Evolutionary conservation across 1,140 invertebrate species (phyloP).

Genomic region (Pygmarrhopalites habei): DNA sequence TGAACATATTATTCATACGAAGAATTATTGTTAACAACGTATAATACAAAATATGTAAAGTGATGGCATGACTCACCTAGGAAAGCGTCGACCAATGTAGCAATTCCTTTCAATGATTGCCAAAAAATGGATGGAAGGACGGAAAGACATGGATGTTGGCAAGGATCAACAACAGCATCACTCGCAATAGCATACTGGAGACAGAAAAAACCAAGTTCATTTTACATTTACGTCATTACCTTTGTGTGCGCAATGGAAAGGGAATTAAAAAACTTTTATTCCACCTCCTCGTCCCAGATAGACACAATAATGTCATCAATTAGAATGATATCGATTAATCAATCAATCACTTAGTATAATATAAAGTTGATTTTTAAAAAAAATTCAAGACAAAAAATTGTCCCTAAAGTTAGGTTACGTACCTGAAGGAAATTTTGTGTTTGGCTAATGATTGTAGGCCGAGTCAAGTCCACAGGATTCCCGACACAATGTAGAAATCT

Average conservation of each 20-base stretch:
- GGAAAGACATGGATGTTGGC: slow-evolving; percentile 76
- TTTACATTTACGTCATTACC: not conserved
- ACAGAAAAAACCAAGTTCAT: not conserved
- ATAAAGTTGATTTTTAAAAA: too few relatives aligned
- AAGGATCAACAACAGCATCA: slow-evolving; percentile 67
- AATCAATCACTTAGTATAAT: too few relatives aligned
- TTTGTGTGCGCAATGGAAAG: too few relatives aligned
- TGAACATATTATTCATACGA: too few relatives aligned
- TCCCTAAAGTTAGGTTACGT: not conserved
- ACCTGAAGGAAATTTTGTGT: slow-evolving; percentile 68
- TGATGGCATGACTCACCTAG: too few relatives aligned
- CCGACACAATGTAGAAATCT: slow-evolving; percentile 84
- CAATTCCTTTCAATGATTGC: slow-evolving; percentile 86
- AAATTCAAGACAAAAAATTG: too few relatives aligned
- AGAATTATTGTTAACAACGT: too few relatives aligned
- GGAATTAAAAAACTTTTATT: too few relatives aligned
- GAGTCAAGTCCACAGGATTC: slow-evolving; percentile 85
- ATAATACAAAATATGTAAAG: too few relatives aligned
- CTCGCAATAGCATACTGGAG: slow-evolving; percentile 59
- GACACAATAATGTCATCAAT: too few relatives aligned
- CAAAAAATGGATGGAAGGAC: slow-evolving; percentile 78
- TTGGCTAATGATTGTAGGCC: slow-evolving; percentile 74
- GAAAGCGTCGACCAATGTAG: slow-evolving; percentile 89
- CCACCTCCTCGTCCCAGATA: too few relatives aligned
- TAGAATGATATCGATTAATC: too few relatives aligned